These are phyloP conservation scores for Danio choprae DNA, from an alignment of 2,797 vertebrate species.

Conservation along the genomic window DNA sequence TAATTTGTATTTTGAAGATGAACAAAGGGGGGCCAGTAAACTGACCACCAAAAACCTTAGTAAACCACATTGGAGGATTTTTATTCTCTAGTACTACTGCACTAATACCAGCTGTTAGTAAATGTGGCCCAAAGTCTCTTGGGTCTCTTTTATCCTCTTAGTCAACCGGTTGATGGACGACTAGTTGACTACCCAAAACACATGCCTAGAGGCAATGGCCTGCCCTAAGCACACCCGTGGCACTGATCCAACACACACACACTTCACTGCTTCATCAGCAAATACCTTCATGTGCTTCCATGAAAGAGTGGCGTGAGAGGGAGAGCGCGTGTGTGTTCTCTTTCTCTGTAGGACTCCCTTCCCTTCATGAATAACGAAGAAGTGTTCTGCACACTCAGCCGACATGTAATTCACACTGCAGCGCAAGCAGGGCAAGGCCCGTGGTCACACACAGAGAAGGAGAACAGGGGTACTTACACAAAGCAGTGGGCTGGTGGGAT, in stretches of 20 bases:
- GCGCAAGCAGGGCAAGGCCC: constrained; percentile 7
- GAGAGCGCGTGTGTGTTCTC: not conserved
- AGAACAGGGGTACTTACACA: constrained; percentile 2
- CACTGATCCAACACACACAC: constrained; percentile 19
- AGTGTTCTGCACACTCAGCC: constrained; percentile 38
- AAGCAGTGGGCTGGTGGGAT: not conserved
- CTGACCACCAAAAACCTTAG: no score
- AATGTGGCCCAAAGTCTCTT: not conserved
- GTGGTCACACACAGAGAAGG: not conserved
- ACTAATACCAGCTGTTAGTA: no score
- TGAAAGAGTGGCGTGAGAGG: not conserved
- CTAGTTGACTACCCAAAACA: not conserved
- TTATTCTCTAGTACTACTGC: no score
- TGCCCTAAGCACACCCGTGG: constrained; percentile 7
- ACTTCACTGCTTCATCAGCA: constrained; percentile 45
- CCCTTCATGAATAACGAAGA: constrained; percentile 50
- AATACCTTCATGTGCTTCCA: constrained; percentile 42
- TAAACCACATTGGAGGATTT: no score
- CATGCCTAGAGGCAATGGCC: not conserved
- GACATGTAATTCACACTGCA: constrained; percentile 54
- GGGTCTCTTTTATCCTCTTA: not conserved
- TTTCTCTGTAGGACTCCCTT: constrained; percentile 13
- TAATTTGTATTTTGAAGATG: no score
- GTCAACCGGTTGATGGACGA: not conserved
- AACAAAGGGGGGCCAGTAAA: no score